These are phyloP conservation scores for Sclerodermus sp. DNA, from an alignment of 2,888 invertebrate genomes.

Conservation along the genomic window DNA sequence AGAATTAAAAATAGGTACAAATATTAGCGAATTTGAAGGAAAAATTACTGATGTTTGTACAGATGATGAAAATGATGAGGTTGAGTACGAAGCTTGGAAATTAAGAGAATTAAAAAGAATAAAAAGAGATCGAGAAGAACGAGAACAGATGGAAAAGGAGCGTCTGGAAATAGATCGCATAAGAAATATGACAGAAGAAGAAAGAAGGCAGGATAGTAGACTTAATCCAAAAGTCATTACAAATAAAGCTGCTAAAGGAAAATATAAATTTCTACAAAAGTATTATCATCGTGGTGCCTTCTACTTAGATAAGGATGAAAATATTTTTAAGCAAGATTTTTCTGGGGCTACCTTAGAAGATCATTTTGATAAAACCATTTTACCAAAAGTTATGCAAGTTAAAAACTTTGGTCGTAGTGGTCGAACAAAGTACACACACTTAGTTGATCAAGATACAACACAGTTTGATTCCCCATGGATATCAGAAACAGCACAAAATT, in stretches of 20 bases:
- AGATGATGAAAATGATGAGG: slow-evolving; percentile 94
- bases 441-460: slow-evolving; percentile 99
- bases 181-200: slow-evolving; percentile 94
- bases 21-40: slow-evolving; percentile 71
- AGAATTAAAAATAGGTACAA: slow-evolving; percentile 65
- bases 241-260: slow-evolving; percentile 94
- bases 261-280: slow-evolving; percentile 99
- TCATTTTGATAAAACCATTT: slow-evolving; percentile 97
- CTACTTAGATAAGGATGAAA: slow-evolving; percentile 92
- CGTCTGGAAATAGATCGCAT: slow-evolving; percentile 85
- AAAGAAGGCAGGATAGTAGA: slow-evolving; percentile 84
- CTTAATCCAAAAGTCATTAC: slow-evolving; percentile 90
- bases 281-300: slow-evolving; percentile 99
- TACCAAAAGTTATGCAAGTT: slow-evolving; percentile 99
- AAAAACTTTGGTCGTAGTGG: slow-evolving; percentile 99
- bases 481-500: slow-evolving; percentile 83
- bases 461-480: slow-evolving; percentile 98
- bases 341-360: slow-evolving; percentile 96
- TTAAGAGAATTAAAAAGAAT: slow-evolving; percentile 92
- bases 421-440: slow-evolving; percentile 97
- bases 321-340: slow-evolving; percentile 89
- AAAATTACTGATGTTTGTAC: slow-evolving; percentile 85
- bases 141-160: slow-evolving; percentile 87
- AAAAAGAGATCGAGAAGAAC: slow-evolving; percentile 93
- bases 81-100: slow-evolving; percentile 98